Percentiles rank a stretch among this genome's conserved stretches.
These are phyloP conservation scores for Papilio dardanus DNA, from an alignment of 1,140 invertebrate genomes.

Conservation along the genomic window DNA sequence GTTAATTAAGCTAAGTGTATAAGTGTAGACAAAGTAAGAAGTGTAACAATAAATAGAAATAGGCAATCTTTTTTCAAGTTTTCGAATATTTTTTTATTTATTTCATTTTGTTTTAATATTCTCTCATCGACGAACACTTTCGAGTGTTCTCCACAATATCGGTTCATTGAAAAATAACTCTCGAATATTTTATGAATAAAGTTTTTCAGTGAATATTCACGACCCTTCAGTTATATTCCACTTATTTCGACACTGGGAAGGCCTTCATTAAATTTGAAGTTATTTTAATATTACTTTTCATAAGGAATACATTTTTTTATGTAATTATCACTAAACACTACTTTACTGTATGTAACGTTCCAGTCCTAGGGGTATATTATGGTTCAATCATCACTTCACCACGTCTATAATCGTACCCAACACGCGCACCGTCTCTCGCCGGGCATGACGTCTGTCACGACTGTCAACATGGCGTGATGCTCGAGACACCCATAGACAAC, in stretches of 20 bases:
- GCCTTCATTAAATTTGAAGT: constrained; percentile 11
- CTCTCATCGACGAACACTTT: constrained; percentile 17
- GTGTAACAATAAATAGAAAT: not conserved
- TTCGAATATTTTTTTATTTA: constrained; percentile 6
- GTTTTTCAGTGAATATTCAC: constrained; percentile 2
- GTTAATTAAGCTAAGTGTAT: too few relatives aligned
- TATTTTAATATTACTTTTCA: not conserved
- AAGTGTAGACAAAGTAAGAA: too few relatives aligned
- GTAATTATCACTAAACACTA: too few relatives aligned
- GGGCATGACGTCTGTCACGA: too few relatives aligned
- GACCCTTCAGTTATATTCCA: constrained; percentile 9
- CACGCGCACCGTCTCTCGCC: too few relatives aligned
- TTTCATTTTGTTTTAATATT: not conserved
- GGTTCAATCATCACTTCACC: too few relatives aligned
- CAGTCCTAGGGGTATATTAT: too few relatives aligned
- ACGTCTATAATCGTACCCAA: too few relatives aligned
- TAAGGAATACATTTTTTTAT: not conserved
- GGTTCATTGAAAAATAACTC: constrained; percentile 21
- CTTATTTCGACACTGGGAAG: constrained; percentile 13
- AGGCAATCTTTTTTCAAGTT: not conserved
- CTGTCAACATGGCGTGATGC: too few relatives aligned
- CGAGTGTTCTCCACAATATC: constrained; percentile 18
- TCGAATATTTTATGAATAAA: constrained; percentile 19
- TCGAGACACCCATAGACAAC: too few relatives aligned
- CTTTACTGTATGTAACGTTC: too few relatives aligned